A percentile compares a stretch with the other conserved stretches of the same genome.
These are phyloP conservation scores for Edolisoma coerulescens DNA, from an alignment of 2,113 vertebrate species.

Conservation along the genomic window DNA sequence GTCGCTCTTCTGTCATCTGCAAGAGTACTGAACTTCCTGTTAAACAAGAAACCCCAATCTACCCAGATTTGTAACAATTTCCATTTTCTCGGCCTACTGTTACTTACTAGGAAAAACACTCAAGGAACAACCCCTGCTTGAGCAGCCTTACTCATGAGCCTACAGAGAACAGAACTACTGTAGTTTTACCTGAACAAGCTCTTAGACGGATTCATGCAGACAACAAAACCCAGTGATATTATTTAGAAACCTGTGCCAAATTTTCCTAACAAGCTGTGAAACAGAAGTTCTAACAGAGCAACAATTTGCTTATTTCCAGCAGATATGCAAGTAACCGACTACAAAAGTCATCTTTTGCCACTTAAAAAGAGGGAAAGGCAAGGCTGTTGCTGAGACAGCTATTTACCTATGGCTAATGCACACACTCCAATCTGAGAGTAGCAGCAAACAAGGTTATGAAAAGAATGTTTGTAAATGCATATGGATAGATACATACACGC, in stretches of 20 bases:
- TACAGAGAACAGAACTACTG: not conserved
- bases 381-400: not conserved
- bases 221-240: not conserved
- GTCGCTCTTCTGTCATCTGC: not conserved
- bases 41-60: not conserved
- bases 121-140: not conserved
- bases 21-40: not conserved
- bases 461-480: not conserved
- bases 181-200: not conserved
- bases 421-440: not conserved
- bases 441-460: not conserved
- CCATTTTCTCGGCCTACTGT: not conserved
- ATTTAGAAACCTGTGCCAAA: not conserved
- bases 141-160: not conserved
- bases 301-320: not conserved
- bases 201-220: not conserved
- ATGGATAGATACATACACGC: too few species aligned
- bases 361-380: not conserved
- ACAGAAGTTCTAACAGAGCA: not conserved
- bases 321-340: not conserved
- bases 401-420: not conserved
- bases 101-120: not conserved
- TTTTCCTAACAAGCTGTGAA: not conserved
- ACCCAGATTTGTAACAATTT: not conserved
- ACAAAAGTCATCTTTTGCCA: not conserved